These are phyloP conservation scores for Spilogale gracilis DNA, from an alignment of 2,113 vertebrate genomes.

Conservation along the genomic window DNA sequence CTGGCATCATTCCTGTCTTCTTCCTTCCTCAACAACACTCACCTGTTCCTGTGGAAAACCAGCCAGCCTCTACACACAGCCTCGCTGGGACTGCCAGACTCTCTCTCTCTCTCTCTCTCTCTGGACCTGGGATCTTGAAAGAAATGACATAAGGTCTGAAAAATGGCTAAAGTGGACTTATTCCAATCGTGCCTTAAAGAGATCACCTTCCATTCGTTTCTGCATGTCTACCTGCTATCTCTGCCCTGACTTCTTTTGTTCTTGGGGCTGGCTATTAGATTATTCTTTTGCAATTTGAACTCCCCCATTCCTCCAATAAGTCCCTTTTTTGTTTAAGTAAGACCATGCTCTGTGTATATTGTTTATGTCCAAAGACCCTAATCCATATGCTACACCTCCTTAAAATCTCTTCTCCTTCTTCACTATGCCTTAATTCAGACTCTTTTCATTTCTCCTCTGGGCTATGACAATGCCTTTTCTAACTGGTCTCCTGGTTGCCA, in stretches of 20 bases:
- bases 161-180: background rate
- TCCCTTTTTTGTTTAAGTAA: background rate
- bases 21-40: background rate
- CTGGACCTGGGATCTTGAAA: background rate
- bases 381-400: background rate
- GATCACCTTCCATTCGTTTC: background rate
- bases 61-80: background rate
- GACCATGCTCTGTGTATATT: background rate
- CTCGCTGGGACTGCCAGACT: background rate
- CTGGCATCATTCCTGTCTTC: background rate
- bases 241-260: background rate
- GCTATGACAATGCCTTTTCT: background rate
- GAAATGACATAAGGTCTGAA: background rate
- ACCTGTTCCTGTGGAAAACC: background rate
- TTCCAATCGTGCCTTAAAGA: background rate
- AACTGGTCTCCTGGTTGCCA: slow-evolving; percentile 11
- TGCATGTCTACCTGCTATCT: background rate
- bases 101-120: background rate
- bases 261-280: background rate
- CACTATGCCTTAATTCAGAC: background rate
- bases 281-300: background rate
- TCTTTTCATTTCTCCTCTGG: background rate
- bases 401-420: background rate
- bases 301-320: background rate
- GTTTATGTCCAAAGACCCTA: background rate